Conservation (phyloP, 92 coral and sea anemone genomes). For the Phymanthus crucifer region DNA sequence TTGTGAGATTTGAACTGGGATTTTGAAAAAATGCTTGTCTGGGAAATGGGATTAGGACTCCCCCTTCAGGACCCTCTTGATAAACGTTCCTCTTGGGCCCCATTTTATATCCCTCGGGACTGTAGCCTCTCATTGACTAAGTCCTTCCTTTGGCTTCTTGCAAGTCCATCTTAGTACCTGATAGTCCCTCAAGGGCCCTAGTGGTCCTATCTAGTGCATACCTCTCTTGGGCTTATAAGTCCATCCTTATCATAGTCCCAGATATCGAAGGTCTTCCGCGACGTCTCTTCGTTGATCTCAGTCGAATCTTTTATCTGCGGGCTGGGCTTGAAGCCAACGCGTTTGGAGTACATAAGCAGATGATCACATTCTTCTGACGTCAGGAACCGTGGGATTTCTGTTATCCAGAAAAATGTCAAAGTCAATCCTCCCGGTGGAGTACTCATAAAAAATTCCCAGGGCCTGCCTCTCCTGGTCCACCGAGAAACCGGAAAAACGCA, state of each 20-base stretch:
- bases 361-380: constrained; percentile 80
- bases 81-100: too few species aligned
- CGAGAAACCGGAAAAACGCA: too few species aligned
- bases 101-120: too few species aligned
- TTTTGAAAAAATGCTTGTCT: too few species aligned
- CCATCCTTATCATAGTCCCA: constrained; percentile 83
- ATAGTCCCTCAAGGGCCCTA: not conserved
- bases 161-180: too few species aligned
- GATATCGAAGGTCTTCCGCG: constrained; percentile 63
- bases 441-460: not conserved
- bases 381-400: constrained; percentile 69
- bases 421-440: not conserved
- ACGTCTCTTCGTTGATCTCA: constrained; percentile 73
- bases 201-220: constrained; percentile 4
- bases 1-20: too few species aligned
- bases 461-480: too few species aligned
- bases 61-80: too few species aligned
- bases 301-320: constrained; percentile 56
- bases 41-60: too few species aligned
- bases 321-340: constrained; percentile 78
- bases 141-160: too few species aligned
- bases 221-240: constrained; percentile 69
- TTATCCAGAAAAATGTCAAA: not conserved
- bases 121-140: too few species aligned
- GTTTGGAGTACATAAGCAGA: constrained; percentile 66